These are phyloP conservation scores for Triplophysa siluroides DNA, from an alignment of 2,113 vertebrate genomes.

Conservation along the genomic window DNA sequence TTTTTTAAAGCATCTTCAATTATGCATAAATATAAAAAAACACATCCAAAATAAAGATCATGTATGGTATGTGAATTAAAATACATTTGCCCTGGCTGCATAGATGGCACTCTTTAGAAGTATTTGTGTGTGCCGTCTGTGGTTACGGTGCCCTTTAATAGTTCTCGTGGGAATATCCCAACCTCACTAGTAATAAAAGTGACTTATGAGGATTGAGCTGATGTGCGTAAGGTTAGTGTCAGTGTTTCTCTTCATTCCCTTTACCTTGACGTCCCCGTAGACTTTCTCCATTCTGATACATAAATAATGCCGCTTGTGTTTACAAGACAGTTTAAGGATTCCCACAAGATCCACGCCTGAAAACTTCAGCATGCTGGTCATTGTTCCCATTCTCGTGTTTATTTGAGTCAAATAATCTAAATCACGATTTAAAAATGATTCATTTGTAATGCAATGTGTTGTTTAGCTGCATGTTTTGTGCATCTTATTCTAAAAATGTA, in stretches of 20 bases:
- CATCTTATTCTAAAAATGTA: background rate
- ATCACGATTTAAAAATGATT: no score
- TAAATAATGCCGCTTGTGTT: constrained; percentile 38
- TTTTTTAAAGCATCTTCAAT: background rate
- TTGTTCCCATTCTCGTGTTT: no score
- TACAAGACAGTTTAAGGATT: constrained; percentile 30
- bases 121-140: constrained; percentile 20
- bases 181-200: constrained; percentile 51
- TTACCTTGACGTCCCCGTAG: constrained; percentile 37
- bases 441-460: background rate
- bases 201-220: constrained; percentile 43
- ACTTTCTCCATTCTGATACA: constrained; percentile 38
- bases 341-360: background rate
- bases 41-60: no score
- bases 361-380: background rate
- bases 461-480: background rate
- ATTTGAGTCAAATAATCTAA: no score
- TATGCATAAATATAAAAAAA: no score
- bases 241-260: constrained; percentile 43
- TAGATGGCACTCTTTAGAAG: constrained; percentile 2
- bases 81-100: constrained; percentile 7
- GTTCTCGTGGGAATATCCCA: constrained; percentile 44
- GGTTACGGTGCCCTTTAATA: constrained; percentile 38
- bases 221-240: constrained; percentile 47
- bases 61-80: constrained; percentile 27